These are phyloP conservation scores for Oreochromis niloticus DNA, from an alignment of 2,113 vertebrate genomes.

Conservation along the genomic window DNA sequence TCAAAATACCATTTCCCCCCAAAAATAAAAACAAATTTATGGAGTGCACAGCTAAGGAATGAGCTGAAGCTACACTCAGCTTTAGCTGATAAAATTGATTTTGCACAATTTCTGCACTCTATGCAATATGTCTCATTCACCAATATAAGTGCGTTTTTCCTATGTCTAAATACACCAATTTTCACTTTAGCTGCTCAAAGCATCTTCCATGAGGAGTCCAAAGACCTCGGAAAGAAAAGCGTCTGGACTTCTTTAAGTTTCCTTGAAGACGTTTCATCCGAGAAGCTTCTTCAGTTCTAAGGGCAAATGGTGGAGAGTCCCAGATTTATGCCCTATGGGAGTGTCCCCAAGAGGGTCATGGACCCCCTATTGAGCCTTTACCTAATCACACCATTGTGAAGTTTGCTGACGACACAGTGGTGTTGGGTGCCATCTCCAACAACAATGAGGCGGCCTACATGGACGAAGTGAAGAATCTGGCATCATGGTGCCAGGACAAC, in stretches of 20 bases:
- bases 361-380: not conserved
- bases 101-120: not conserved
- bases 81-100: not conserved
- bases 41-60: not conserved
- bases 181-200: not conserved
- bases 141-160: not conserved
- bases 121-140: not conserved
- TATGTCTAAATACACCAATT: not conserved
- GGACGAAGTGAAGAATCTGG: too few relatives aligned
- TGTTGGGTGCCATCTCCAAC: not conserved
- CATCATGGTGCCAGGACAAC: too few relatives aligned
- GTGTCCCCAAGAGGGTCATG: not conserved
- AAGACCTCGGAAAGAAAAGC: not conserved
- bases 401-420: not conserved
- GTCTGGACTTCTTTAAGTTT: not conserved
- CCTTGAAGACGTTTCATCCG: not conserved
- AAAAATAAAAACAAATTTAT: not conserved
- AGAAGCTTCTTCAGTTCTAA: not conserved
- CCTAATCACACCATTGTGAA: not conserved
- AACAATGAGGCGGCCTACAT: too few relatives aligned
- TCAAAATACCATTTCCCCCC: not conserved
- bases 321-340: not conserved
- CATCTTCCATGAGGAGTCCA: not conserved
- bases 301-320: not conserved
- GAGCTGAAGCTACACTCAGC: not conserved